Percentiles rank a stretch among this genome's conserved stretches.
Conservation (phyloP, 2,113 vertebrate genomes). For the Stomatorhinus ivindoensis region DNA sequence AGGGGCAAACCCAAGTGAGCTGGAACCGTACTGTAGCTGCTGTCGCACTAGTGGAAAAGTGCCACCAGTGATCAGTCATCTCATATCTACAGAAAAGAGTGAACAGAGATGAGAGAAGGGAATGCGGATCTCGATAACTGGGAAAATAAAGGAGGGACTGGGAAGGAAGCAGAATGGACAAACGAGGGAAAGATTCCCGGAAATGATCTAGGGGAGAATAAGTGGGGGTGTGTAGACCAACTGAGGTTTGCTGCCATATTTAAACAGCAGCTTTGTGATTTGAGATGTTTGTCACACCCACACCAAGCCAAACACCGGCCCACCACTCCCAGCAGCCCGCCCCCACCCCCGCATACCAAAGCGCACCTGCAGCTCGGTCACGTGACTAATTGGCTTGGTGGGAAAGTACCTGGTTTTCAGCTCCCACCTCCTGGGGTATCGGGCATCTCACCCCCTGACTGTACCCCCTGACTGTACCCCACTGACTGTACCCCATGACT, state of each 20-base stretch:
- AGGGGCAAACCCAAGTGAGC: too few species aligned
- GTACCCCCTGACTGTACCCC: too few species aligned
- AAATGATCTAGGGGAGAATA: not conserved
- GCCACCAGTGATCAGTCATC: not conserved
- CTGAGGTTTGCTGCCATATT: not conserved
- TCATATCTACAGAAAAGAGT: not conserved
- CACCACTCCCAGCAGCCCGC: too few species aligned
- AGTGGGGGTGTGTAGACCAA: not conserved
- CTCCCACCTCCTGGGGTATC: not conserved
- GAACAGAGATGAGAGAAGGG: not conserved
- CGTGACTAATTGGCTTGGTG: not conserved
- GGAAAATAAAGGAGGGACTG: too few species aligned
- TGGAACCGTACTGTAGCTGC: too few species aligned
- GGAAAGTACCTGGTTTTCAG: not conserved
- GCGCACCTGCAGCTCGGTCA: not conserved
- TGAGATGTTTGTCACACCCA: not conserved
- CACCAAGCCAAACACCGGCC: too few species aligned
- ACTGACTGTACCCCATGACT: too few species aligned
- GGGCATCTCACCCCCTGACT: accelerated
- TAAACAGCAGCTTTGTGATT: not conserved
- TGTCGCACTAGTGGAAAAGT: too few species aligned
- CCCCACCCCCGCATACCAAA: too few species aligned
- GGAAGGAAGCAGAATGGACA: not conserved
- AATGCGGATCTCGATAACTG: too few species aligned
- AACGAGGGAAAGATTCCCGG: not conserved